Base-by-base conservation (phyloP, 2,888 invertebrate species). In the Pharmacophagus antenor region DNA sequence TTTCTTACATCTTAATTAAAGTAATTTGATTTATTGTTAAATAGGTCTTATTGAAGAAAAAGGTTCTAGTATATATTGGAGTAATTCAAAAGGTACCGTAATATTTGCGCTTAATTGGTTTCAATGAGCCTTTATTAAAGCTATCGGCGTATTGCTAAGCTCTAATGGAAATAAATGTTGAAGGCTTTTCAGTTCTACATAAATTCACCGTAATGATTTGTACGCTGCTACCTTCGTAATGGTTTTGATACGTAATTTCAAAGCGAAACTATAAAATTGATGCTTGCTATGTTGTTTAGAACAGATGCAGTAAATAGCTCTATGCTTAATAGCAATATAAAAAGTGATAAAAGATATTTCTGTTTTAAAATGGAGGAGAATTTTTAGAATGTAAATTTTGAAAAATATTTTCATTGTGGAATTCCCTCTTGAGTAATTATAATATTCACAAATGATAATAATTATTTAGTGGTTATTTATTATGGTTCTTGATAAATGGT, bases 111-210 rank as follows among this genome's bases (percentile, higher is more conserved):
- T 50, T 55, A 55, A 60, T 55, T 60, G 55, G 31, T 50, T 50
- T 50, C 50, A 60, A 60, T 50, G 41, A 42, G 46, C 50, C 23
- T 55, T 60, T 60, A 55, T 60, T 50, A 54, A 60, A 55, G 59
- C 59, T 50, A 50, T 50, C 20, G 59, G 44, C 44, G 44, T 55
- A 60, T 55, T 52, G 27, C 51, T 51, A 47, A 37, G 61, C 27
- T 56, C 47, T 47, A 56, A 61, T 56, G 61, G 51, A 56, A 56
- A 56, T 56, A 47, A 37, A 60, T 51, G 60, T 52, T 47, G 25
- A 61, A 23, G 18, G 47, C 47, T 52, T 56, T 60, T 60, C 51
- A 56, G 31, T 52, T 56, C 27, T 52, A 56, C 47, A 61, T 61
- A 56, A 61, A 52, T 52, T 56, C 51, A 56, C 47, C 27, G 20